Conservation (phyloP, 2,888 invertebrate species). For the Brassicogethes aeneus region DNA sequence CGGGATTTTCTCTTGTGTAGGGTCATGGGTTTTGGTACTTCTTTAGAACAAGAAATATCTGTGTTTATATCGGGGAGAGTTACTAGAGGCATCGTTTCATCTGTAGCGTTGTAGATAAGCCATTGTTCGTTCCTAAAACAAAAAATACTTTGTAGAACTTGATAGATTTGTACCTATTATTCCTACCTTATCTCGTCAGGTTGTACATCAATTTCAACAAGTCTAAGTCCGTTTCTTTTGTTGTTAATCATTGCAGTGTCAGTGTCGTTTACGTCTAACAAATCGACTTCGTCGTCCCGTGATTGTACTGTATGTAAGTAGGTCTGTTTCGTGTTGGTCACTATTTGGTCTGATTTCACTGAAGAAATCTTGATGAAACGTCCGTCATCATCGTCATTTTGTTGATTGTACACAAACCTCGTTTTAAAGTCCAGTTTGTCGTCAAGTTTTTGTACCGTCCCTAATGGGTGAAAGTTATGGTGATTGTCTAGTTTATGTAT, state of each 20-base stretch:
- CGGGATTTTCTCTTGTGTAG: too few species aligned
- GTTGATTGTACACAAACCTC: constrained; percentile 8
- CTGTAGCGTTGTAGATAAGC: constrained; percentile 20
- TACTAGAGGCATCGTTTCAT: constrained; percentile 12
- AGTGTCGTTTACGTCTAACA: constrained; percentile 5
- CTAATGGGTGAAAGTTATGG: constrained; percentile 22
- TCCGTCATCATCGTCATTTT: constrained; percentile 10
- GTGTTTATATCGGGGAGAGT: constrained; percentile 16
- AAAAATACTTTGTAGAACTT: constrained; percentile 3
- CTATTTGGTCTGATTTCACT: constrained; percentile 14
- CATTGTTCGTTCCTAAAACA: constrained; percentile 14
- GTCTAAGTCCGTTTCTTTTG: constrained; percentile 10
- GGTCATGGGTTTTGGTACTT: constrained; percentile 22
- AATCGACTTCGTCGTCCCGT: constrained; percentile 19
- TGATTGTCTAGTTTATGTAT: constrained; percentile 21
- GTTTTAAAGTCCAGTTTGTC: constrained; percentile 27
- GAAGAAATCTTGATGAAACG: constrained; percentile 25
- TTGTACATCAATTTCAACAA: constrained; percentile 21
- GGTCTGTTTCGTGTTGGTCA: constrained; percentile 7
- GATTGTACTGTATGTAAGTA: constrained; percentile 13
- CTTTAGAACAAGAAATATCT: constrained; percentile 17
- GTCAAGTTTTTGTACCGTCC: constrained; percentile 16
- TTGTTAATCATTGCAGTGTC: constrained; percentile 2
- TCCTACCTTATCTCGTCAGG: constrained; percentile 22
- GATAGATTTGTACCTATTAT: too few species aligned